A percentile compares a stretch with the other conserved stretches of the same genome.
phyloP scores from a whole-genome alignment of 2,113 vertebrate species.

The Marcusenius ussheri region DNA sequence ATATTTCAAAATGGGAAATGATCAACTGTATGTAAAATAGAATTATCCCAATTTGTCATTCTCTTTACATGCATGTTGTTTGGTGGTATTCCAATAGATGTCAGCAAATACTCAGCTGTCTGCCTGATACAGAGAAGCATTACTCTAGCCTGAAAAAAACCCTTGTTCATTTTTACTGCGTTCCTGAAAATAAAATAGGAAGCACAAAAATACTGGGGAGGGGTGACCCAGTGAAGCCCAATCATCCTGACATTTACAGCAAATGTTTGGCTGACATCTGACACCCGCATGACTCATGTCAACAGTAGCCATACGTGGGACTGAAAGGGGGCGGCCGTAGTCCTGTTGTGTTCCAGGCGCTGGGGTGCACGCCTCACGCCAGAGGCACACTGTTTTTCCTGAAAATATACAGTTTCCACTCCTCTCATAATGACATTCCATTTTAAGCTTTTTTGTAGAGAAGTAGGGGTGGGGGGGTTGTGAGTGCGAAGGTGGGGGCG shows the following conservation, averaged over 20 bases:
- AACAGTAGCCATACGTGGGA: conserved; percentile 2
- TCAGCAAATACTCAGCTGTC: conserved; percentile 10
- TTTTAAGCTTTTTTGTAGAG: neutral
- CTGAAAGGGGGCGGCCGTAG: neutral
- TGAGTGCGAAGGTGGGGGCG: neutral
- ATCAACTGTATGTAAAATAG: neutral
- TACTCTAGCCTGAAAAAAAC: neutral
- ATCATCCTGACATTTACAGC: neutral
- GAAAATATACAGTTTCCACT: neutral
- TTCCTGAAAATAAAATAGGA: neutral
- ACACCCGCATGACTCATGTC: neutral
- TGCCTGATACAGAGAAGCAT: neutral
- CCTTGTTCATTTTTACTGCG: neutral
- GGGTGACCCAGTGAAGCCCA: neutral
- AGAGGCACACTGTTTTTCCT: neutral
- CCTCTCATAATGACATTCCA: neutral
- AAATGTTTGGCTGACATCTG: conserved; percentile 1
- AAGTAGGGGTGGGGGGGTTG: neutral
- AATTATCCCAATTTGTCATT: neutral
- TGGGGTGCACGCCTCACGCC: neutral
- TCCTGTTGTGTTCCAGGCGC: neutral
- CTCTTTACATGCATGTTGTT: neutral
- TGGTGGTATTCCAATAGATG: conserved; percentile 24
- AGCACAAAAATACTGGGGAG: neutral
- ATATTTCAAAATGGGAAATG: neutral